Base-by-base conservation (phyloP, 2,888 invertebrate genomes). In the Latrodectus elegans region DNA sequence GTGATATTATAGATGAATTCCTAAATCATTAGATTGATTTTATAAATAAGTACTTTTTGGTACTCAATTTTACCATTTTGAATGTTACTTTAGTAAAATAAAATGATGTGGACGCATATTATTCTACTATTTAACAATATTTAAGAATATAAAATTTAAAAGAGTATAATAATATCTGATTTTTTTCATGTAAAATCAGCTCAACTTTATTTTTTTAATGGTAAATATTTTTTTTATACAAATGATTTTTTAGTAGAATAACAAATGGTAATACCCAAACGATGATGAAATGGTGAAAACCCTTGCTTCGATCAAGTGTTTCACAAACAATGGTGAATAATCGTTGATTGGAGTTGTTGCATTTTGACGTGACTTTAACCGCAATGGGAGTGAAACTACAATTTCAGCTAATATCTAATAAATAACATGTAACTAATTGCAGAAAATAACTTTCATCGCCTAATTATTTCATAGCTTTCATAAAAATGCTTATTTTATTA, bases 321-420 rank as follows among this genome's bases (percentile, higher is more conserved):
- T 81, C 86, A 71, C 81, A 86, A 86, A 86, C 86, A 80, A 86
- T 86, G 86, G 81, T 86, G 80, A 86, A 86, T 86, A 86, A 80
- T 76, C 67, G 71, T 86, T 81, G 86, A 76, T 81, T 76, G 79
- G 86, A 86, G 86, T 86, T 86, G 81, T 86, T 86, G 86, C 86
- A 81, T 75, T 80, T 86, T 86, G 86, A 86, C 86, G 86, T 86
- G 86, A 86, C 86, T 86, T 86, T 76, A 86, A 86, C 86, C 86
- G 76, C 86, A 86, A 86, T 86, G 86, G 86, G 76, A 86, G 71
- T 49, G 65, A 86, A 81, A 85, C 85, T 79, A 74, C 79, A 79
- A 80, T 80, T 67, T 75, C 17, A 71, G 67, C 78, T 71, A 80
- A 81, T 80, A 76, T 81, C 86, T 76, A 60, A 80, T 81, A 86